A percentile compares a stretch with the other conserved stretches of the same genome.
Evolutionary conservation across 1,140 invertebrate species (phyloP).

Genomic region (Mesaphorura yosii): DNA sequence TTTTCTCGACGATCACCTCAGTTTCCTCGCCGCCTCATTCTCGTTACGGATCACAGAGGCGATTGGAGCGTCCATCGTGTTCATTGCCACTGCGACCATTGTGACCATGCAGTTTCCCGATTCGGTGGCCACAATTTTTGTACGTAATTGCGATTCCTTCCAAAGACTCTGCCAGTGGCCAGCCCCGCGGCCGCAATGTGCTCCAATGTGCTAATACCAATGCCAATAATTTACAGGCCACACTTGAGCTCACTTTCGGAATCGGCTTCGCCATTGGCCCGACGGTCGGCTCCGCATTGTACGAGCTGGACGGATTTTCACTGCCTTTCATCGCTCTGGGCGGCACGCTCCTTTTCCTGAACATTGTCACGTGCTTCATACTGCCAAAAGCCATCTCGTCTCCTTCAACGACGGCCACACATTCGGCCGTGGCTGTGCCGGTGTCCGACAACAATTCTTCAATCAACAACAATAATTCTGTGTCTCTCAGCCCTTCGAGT

Average conservation of each 20-base stretch:
- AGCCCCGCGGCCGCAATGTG: no score
- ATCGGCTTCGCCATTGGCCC: slow-evolving; percentile 76
- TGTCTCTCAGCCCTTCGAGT: no score
- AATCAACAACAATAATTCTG: no score
- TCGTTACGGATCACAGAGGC: slow-evolving; percentile 46
- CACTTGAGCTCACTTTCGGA: slow-evolving; percentile 79
- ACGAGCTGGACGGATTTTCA: no score
- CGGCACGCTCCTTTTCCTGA: no score
- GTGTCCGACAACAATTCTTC: no score
- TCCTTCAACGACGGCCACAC: no score
- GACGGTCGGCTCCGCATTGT: slow-evolving; percentile 68
- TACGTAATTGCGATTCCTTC: no score
- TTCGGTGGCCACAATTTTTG: slow-evolving; percentile 47
- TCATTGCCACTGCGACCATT: slow-evolving; percentile 48
- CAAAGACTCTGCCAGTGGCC: neutral
- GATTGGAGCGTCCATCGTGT: slow-evolving; percentile 45
- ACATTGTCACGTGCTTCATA: no score
- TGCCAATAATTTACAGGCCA: slow-evolving; percentile 56
- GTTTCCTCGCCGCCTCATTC: slow-evolving; percentile 47
- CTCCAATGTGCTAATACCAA: neutral
- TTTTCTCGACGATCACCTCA: slow-evolving; percentile 37
- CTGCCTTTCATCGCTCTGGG: no score
- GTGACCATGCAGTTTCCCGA: slow-evolving; percentile 53
- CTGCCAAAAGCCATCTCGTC: no score
- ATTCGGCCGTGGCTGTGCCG: no score